Conservation (phyloP, 1,140 invertebrate species). For the Apis cerana region DNA sequence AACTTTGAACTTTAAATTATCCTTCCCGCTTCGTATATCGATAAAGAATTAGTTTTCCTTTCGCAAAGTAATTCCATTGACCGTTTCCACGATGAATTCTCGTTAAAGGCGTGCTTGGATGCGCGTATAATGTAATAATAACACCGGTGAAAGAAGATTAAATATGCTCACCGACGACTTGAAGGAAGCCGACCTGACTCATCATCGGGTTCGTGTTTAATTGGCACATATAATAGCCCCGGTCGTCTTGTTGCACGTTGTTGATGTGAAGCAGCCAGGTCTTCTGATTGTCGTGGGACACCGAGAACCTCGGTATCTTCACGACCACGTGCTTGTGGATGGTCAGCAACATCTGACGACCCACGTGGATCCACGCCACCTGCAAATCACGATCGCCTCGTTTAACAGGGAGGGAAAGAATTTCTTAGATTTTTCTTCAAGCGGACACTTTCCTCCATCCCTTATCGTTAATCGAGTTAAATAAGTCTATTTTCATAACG, state of each 20-base stretch:
- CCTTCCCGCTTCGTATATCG: no score
- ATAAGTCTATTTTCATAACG: no score
- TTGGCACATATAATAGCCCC: slow-evolving; percentile 96
- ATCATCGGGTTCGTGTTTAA: slow-evolving; percentile 98
- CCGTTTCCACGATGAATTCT: neutral
- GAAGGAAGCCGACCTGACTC: slow-evolving; percentile 94
- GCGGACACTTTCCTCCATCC: no score
- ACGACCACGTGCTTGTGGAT: slow-evolving; percentile 95
- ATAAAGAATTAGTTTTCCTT: neutral
- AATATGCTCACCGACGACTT: slow-evolving; percentile 92
- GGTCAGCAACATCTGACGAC: slow-evolving; percentile 95
- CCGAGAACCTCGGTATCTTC: slow-evolving; percentile 91
- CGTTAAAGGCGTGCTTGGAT: neutral
- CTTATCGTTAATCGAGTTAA: no score
- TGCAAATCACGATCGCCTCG: slow-evolving; percentile 76
- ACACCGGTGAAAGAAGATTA: slow-evolving; percentile 15
- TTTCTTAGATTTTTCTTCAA: neutral
- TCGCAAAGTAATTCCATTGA: neutral
- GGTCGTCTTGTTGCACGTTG: slow-evolving; percentile 93
- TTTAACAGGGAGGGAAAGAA: no score
- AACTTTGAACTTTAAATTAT: neutral
- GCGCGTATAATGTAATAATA: neutral
- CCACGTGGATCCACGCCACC: slow-evolving; percentile 97
- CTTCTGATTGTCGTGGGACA: slow-evolving; percentile 94
- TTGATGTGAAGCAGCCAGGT: slow-evolving; percentile 94